phyloP scores from a whole-genome alignment of 1,140 invertebrate genomes.

The Propsilocerus akamusi region DNA sequence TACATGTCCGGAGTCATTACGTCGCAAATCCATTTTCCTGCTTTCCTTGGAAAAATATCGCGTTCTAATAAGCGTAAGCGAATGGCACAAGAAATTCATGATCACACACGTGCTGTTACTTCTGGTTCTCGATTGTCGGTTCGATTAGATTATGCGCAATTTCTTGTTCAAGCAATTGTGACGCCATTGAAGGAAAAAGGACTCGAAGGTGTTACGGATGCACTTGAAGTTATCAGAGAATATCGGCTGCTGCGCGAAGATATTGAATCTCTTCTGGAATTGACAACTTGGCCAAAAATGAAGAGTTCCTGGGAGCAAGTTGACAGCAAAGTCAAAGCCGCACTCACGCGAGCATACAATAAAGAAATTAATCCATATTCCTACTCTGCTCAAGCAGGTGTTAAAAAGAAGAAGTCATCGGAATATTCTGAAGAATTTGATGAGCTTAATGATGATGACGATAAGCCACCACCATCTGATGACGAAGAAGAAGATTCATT shows the following conservation, averaged over 20 bases:
- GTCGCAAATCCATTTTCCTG: slow-evolving; percentile 73
- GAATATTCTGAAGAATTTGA: slow-evolving; percentile 22
- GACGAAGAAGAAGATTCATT: slow-evolving; percentile 42
- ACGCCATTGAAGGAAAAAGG: slow-evolving; percentile 50
- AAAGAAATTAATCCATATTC: slow-evolving; percentile 55
- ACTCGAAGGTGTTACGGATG: slow-evolving; percentile 46
- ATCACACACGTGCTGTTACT: slow-evolving; percentile 66
- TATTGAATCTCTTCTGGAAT: slow-evolving; percentile 67
- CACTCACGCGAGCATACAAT: slow-evolving; percentile 83
- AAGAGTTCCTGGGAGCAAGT: slow-evolving; percentile 55
- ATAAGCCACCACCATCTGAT: slow-evolving; percentile 18
- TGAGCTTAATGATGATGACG: slow-evolving; percentile 25
- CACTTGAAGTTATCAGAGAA: slow-evolving; percentile 56
- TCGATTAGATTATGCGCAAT: slow-evolving; percentile 63
- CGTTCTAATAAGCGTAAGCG: slow-evolving; percentile 60
- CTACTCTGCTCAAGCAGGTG: slow-evolving; percentile 38
- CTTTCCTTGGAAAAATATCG: slow-evolving; percentile 93
- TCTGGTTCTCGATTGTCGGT: slow-evolving; percentile 58
- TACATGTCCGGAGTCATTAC: slow-evolving; percentile 59
- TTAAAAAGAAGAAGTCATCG: slow-evolving; percentile 34
- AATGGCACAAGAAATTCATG: slow-evolving; percentile 61
- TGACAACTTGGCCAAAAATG: slow-evolving; percentile 65
- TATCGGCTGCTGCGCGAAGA: slow-evolving; percentile 84
- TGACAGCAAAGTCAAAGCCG: slow-evolving; percentile 76
- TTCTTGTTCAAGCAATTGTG: slow-evolving; percentile 49